phyloP scores from a whole-genome alignment of 2,113 vertebrate genomes.

The Albula glossodonta region DNA sequence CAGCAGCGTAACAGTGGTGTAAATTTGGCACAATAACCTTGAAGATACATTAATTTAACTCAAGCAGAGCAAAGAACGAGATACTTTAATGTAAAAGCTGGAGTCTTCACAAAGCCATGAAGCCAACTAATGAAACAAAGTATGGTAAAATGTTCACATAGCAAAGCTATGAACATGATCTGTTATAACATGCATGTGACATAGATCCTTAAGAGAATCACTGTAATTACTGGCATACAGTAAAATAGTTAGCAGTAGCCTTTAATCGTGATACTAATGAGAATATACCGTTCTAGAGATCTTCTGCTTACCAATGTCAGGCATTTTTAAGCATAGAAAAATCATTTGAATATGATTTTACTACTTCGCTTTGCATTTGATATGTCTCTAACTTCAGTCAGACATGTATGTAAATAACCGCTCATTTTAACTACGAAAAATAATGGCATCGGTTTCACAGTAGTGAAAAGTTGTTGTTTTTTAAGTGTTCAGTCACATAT shows the following conservation, averaged over 20 bases:
- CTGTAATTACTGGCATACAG: background rate
- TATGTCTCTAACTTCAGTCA: background rate
- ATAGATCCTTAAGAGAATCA: background rate
- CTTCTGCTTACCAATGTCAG: too few relatives aligned
- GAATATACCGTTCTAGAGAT: background rate
- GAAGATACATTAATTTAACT: background rate
- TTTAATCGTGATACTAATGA: background rate
- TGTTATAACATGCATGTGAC: background rate
- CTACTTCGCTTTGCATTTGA: background rate
- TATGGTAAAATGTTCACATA: background rate
- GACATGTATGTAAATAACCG: background rate
- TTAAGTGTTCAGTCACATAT: too few relatives aligned
- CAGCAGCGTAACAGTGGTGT: background rate
- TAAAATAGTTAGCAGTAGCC: background rate
- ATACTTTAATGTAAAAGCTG: background rate
- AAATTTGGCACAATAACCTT: too few relatives aligned
- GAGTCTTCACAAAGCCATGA: background rate
- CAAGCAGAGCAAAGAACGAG: background rate
- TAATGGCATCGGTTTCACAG: too few relatives aligned
- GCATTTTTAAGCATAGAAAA: too few relatives aligned
- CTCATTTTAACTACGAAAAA: background rate
- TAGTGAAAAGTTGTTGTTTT: too few relatives aligned
- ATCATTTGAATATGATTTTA: background rate
- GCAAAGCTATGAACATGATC: background rate
- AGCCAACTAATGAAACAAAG: background rate